Base-by-base conservation (phyloP, 2,797 vertebrate species). In the Tokudaia tokunoshimensis region DNA sequence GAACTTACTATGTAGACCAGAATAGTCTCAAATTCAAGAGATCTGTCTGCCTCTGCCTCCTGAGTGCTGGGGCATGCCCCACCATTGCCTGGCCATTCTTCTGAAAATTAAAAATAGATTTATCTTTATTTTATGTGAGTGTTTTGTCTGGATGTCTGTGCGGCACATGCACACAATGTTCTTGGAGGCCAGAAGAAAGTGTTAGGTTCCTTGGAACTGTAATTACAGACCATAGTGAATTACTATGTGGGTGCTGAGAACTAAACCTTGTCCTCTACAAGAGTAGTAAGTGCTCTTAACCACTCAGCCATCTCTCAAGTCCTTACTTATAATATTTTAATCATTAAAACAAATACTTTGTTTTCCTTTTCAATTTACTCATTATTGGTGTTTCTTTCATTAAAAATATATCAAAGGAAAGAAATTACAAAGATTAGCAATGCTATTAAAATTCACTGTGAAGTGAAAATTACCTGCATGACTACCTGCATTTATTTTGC, bases 371-470 rank as follows among this genome's bases (percentile, higher is more conserved):
- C 1, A 31, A 4, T 63, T 70, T 92, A 72, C 81, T 41, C 12
- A 95, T 84, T 84, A 92, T 59, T 85, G 26, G 41, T 12, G 67
- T 84, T 37, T 89, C 13, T 81, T 96, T 82, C 85, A 89, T 76
- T 85, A 55, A 92, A 80, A 88, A 92, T 37, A 59, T n/a, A 14
- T n/a, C 47, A 78, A 67, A 76, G 13, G 34, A 89, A 72, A 89
- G 10, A 31, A 80, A 74, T 74, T 74, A 74, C 37, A 74, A 74
- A 20, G 47, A 78, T 92, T 81, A 89, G 6, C 8, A 82, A 76
- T 81, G 19, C 70, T 61, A 80, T 63, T 94, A 78, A 92, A 92
- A 47, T 94, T 95, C 37, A 95, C 3, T 59, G 12, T 90, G 82
- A 92, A 87, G 4, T 74, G 83, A 86, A 89, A 89, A 86, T 79